A percentile compares a stretch with the other conserved stretches of the same genome.
Conservation (phyloP, 2,888 invertebrate genomes). For the Bruchidius siliquastri region DNA sequence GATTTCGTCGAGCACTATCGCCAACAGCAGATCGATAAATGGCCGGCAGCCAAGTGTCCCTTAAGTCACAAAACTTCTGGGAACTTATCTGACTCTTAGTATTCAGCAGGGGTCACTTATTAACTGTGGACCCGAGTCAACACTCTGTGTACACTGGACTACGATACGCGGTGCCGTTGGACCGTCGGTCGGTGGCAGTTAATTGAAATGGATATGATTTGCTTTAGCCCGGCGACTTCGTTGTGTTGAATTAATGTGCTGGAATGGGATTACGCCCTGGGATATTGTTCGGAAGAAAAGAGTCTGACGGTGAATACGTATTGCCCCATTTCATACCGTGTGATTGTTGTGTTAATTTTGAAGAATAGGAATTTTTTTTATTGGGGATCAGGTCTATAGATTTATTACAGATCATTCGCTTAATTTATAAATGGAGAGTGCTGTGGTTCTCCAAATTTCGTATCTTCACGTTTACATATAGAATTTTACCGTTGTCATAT, state of each 20-base stretch:
- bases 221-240: slow-evolving; percentile 5
- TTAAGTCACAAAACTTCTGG: slow-evolving; percentile 12
- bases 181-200: slow-evolving; percentile 1
- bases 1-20: not conserved
- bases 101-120: slow-evolving; percentile 14
- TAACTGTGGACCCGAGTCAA: not conserved
- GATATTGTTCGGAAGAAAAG: not conserved
- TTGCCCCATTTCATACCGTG: not conserved
- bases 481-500: too few relatives aligned
- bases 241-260: not conserved
- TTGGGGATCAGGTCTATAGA: too few relatives aligned
- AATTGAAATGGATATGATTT: slow-evolving; percentile 14
- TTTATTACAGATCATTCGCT: too few relatives aligned
- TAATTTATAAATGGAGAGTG: too few relatives aligned
- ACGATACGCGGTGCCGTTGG: not conserved
- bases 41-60: slow-evolving; percentile 13
- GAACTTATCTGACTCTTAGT: slow-evolving; percentile 14
- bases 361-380: too few relatives aligned
- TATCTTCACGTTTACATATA: too few relatives aligned
- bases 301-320: not conserved
- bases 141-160: not conserved
- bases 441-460: too few relatives aligned
- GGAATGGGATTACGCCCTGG: not conserved
- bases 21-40: slow-evolving; percentile 10
- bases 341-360: not conserved